Evolutionary conservation across 2,888 invertebrate species (phyloP).

Genomic region (Microctonus brassicae): DNA sequence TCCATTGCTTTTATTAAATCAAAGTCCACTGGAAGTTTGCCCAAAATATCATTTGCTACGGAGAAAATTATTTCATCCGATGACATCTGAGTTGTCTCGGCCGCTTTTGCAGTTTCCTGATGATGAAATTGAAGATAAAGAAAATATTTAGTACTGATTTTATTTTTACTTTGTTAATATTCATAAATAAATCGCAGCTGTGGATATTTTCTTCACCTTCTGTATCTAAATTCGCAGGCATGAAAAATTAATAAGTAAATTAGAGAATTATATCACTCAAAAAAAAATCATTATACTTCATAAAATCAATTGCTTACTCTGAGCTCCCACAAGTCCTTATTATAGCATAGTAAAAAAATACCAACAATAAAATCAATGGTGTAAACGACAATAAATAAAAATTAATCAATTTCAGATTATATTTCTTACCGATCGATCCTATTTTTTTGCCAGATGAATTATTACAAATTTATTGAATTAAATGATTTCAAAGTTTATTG

Average conservation of each 20-base stretch:
- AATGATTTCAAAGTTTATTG: neutral
- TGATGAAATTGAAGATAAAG: conserved; percentile 4
- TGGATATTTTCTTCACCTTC: neutral
- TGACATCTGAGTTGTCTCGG: conserved; percentile 75
- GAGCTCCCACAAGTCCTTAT: conserved; percentile 56
- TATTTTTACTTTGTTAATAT: neutral
- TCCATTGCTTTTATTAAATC: conserved; percentile 77
- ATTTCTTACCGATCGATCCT: conserved; percentile 60
- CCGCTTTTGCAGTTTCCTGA: conserved; percentile 77
- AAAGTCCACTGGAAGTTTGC: conserved; percentile 81
- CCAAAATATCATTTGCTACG: conserved; percentile 84
- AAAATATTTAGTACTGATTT: neutral
- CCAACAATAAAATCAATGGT: conserved; percentile 27
- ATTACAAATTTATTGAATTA: conserved; percentile 38
- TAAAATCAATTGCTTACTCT: conserved; percentile 47
- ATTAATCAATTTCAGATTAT: conserved; percentile 21
- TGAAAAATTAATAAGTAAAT: neutral
- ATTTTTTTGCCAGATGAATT: neutral
- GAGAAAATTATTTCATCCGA: conserved; percentile 85
- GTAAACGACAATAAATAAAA: conserved; percentile 21
- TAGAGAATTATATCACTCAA: neutral
- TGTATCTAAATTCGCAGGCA: conserved; percentile 7
- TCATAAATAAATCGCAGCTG: neutral
- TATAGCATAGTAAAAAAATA: conserved; percentile 22
- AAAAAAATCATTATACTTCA: neutral